These are phyloP conservation scores for Teinopalpus imperialis DNA, from an alignment of 2,888 invertebrate genomes.

Conservation along the genomic window DNA sequence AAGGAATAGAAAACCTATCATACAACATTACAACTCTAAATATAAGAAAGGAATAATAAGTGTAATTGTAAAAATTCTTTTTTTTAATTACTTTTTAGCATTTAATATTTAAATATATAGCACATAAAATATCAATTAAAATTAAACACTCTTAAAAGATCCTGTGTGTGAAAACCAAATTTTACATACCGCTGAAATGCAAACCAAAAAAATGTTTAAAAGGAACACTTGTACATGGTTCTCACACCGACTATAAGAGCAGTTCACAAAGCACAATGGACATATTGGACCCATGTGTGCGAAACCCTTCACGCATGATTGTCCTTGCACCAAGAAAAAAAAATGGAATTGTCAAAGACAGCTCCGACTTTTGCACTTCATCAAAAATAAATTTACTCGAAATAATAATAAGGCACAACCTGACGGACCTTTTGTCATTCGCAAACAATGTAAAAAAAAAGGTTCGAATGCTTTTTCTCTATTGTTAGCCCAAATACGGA, in stretches of 20 bases:
- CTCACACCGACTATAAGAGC: slow-evolving; percentile 63
- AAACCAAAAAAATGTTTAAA: slow-evolving; percentile 29
- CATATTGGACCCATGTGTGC: slow-evolving; percentile 76
- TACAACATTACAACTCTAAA: too few species aligned
- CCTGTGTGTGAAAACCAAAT: too few species aligned
- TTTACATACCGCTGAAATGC: too few species aligned
- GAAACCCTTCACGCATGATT: slow-evolving; percentile 63
- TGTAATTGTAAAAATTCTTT: too few species aligned
- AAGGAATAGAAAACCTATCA: too few species aligned
- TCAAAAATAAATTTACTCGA: slow-evolving; percentile 75
- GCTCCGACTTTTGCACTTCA: slow-evolving; percentile 76
- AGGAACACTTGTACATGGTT: slow-evolving; percentile 40
- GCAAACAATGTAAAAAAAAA: slow-evolving; percentile 52
- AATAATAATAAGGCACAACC: slow-evolving; percentile 65
- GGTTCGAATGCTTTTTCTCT: slow-evolving; percentile 42
- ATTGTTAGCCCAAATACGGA: slow-evolving; percentile 54
- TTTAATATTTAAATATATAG: too few species aligned
- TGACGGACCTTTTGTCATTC: slow-evolving; percentile 55
- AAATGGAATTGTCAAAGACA: slow-evolving; percentile 63
- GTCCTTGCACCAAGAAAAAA: slow-evolving; percentile 54
- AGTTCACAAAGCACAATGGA: slow-evolving; percentile 59
- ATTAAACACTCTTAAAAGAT: too few species aligned
- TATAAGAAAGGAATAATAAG: too few species aligned
- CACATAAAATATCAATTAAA: too few species aligned
- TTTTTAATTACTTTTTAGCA: too few species aligned